Conservation (phyloP, 2,797 vertebrate species). For the Pelobates cultripes region DNA sequence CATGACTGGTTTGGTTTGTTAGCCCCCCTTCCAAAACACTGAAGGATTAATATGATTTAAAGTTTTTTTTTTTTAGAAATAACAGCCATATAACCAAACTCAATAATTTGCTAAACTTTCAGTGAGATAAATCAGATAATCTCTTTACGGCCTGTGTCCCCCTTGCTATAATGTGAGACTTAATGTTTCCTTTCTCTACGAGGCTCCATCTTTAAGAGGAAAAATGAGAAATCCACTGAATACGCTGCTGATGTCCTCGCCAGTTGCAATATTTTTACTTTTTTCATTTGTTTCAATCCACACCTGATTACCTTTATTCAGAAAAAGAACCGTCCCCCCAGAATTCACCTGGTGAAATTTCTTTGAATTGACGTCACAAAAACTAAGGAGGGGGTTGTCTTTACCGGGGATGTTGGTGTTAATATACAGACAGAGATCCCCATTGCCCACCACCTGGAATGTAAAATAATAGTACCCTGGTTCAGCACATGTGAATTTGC, state of each 20-base stretch:
- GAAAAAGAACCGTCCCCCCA: conserved; percentile 67
- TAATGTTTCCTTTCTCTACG: background rate
- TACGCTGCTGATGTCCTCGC: conserved; percentile 63
- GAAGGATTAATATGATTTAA: too few relatives aligned
- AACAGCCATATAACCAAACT: too few relatives aligned
- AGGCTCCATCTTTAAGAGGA: background rate
- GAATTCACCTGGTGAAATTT: conserved; percentile 69
- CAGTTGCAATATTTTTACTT: conserved; percentile 49
- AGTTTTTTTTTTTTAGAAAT: too few relatives aligned
- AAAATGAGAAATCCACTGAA: conserved; percentile 78
- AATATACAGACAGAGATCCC: conserved; percentile 71
- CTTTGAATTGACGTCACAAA: conserved; percentile 68
- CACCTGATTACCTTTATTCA: conserved; percentile 56
- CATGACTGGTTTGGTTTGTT: too few relatives aligned
- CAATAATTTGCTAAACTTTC: too few relatives aligned
- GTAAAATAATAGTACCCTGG: conserved; percentile 73
- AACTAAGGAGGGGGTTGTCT: conserved; percentile 52
- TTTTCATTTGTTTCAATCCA: conserved; percentile 46
- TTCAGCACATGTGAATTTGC: conserved; percentile 63
- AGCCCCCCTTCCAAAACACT: too few relatives aligned
- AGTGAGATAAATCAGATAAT: too few relatives aligned
- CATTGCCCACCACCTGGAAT: conserved; percentile 70
- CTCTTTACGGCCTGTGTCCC: too few relatives aligned
- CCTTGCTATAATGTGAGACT: too few relatives aligned
- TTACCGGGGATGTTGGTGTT: background rate